Percentiles rank a stretch among this genome's conserved stretches.
These are phyloP conservation scores for Halyomorpha halys DNA, from an alignment of 1,140 invertebrate species.

Conservation along the genomic window DNA sequence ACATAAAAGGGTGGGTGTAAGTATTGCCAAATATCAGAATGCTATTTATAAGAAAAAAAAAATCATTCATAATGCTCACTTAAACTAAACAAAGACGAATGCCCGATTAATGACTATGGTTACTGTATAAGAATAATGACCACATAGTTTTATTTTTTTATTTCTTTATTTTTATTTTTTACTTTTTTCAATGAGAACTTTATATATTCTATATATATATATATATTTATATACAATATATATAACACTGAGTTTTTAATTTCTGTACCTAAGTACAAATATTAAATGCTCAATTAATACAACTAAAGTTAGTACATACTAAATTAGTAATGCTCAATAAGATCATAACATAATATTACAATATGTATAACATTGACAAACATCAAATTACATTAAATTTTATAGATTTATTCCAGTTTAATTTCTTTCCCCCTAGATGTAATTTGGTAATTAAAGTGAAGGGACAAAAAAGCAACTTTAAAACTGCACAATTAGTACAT, in stretches of 20 bases:
- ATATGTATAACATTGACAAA: conserved; percentile 22
- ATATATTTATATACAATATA: conserved; percentile 18
- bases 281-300: conserved; percentile 11
- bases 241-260: conserved; percentile 12
- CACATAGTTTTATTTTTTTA: conserved; percentile 7
- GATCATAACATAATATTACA: conserved; percentile 22
- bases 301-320: conserved; percentile 24
- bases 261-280: conserved; percentile 10
- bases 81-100: conserved; percentile 13
- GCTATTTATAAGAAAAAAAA: background rate
- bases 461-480: background rate
- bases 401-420: background rate
- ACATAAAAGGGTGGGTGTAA: background rate
- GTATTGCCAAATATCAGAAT: background rate
- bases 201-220: conserved; percentile 8
- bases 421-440: conserved; percentile 6
- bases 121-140: conserved; percentile 8
- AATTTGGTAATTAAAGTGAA: background rate
- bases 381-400: conserved; percentile 16
- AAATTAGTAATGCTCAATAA: conserved; percentile 22
- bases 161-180: conserved; percentile 5
- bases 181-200: conserved; percentile 7
- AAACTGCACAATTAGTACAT: conserved; percentile 18
- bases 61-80: background rate
- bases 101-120: conserved; percentile 15